These are phyloP conservation scores for Neoaliturus tenellus DNA, from an alignment of 2,888 invertebrate species.

Conservation along the genomic window DNA sequence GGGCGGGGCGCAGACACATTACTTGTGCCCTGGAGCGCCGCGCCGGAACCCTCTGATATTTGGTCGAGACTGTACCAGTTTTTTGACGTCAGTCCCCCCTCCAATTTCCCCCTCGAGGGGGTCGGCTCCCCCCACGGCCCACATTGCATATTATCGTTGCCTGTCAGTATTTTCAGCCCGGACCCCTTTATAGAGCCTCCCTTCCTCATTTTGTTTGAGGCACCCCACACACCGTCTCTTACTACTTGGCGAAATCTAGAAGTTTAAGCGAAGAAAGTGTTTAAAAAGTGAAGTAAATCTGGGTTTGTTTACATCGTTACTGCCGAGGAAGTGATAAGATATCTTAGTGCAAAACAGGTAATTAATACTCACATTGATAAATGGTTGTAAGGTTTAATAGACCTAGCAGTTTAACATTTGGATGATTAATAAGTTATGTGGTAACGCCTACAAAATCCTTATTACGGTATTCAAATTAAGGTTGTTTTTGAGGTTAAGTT, in stretches of 20 bases:
- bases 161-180: slow-evolving; percentile 42
- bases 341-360: no score
- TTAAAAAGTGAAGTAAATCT: neutral
- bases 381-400: no score
- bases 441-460: no score
- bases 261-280: neutral
- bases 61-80: slow-evolving; percentile 57
- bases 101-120: slow-evolving; percentile 59
- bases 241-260: neutral
- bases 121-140: slow-evolving; percentile 49
- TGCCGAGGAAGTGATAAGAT: neutral
- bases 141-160: slow-evolving; percentile 40
- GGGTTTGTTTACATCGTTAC: neutral
- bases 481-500: no score
- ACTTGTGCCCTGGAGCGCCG: neutral
- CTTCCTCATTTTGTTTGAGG: slow-evolving; percentile 15
- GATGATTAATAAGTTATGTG: no score
- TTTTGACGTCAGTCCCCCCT: slow-evolving; percentile 60
- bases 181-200: slow-evolving; percentile 24
- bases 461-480: no score
- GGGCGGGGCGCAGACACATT: neutral
- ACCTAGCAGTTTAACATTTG: no score
- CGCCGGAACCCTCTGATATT: slow-evolving; percentile 34
- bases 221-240: neutral
- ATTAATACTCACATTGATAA: no score